Conservation (phyloP, 2,888 invertebrate genomes). For the Sericinus montela region DNA sequence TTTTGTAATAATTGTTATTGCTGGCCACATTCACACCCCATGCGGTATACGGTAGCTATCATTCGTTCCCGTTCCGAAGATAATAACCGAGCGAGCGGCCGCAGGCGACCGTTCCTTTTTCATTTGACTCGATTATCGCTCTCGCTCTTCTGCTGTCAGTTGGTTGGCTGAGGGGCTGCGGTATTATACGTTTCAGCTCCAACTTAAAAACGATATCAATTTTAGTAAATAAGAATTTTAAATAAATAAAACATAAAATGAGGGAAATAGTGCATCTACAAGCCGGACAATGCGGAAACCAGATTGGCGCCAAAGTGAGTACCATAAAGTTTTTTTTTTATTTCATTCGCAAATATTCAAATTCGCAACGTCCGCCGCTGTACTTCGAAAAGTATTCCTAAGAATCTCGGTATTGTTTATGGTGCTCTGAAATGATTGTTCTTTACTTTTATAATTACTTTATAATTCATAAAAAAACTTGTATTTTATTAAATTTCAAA, state of each 20-base stretch:
- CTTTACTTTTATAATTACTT: no score
- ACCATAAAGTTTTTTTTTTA: background rate
- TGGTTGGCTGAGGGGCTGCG: constrained; percentile 41
- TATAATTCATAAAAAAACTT: no score
- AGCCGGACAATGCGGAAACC: constrained; percentile 91
- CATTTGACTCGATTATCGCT: constrained; percentile 47
- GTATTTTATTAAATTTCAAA: no score
- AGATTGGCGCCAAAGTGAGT: constrained; percentile 84
- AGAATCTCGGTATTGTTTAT: no score
- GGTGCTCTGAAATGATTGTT: no score
- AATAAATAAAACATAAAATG: constrained; percentile 69
- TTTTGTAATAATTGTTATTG: constrained; percentile 25
- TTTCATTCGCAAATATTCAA: constrained; percentile 13
- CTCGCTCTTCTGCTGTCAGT: constrained; percentile 27
- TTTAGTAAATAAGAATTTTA: constrained; percentile 31
- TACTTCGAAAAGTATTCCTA: constrained; percentile 1
- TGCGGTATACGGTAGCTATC: constrained; percentile 34
- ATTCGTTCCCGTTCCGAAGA: constrained; percentile 35
- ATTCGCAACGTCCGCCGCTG: constrained; percentile 29
- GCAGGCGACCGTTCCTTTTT: constrained; percentile 39
- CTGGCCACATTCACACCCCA: constrained; percentile 57
- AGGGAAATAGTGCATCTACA: constrained; percentile 91
- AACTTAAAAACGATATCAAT: constrained; percentile 9
- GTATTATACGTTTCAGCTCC: constrained; percentile 18
- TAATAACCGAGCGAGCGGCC: background rate